Conservation (phyloP, 2,797 vertebrate genomes). For the Epinephelus malabaricus region DNA sequence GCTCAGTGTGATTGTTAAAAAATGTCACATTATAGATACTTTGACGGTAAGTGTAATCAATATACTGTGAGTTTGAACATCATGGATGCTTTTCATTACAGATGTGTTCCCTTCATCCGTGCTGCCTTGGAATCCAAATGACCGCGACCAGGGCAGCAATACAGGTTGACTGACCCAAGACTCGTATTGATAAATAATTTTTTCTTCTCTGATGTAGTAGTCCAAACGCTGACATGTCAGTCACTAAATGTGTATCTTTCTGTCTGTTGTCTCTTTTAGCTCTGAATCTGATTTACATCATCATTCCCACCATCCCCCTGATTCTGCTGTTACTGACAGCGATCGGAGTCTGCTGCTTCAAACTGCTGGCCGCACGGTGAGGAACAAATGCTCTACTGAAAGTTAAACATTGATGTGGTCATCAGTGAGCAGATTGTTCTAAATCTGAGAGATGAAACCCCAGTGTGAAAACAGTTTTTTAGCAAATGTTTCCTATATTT, state of each 20-base stretch:
- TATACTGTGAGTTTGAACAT: not conserved
- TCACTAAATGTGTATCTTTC: slow-evolving; percentile 19
- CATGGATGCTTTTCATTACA: slow-evolving; percentile 55
- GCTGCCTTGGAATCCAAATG: slow-evolving; percentile 76
- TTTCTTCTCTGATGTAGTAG: not conserved
- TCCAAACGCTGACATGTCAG: not conserved
- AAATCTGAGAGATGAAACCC: not conserved
- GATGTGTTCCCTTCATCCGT: slow-evolving; percentile 72
- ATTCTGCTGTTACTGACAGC: slow-evolving; percentile 88
- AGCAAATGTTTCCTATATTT: not conserved
- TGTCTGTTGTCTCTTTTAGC: slow-evolving; percentile 50
- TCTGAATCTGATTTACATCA: slow-evolving; percentile 88
- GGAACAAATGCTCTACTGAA: slow-evolving; percentile 31
- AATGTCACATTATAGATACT: not conserved
- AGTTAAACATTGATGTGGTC: not conserved
- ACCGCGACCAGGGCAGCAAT: slow-evolving; percentile 65
- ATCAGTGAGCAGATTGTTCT: not conserved
- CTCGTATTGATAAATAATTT: not conserved
- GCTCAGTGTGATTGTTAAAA: not conserved
- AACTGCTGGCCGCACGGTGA: slow-evolving; percentile 88
- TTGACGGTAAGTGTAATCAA: not conserved
- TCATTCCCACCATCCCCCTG: slow-evolving; percentile 90
- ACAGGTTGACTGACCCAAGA: slow-evolving; percentile 61
- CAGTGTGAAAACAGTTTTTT: not conserved
- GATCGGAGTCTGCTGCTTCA: slow-evolving; percentile 88